Base-by-base conservation (phyloP, 2,797 vertebrate species). In the Sciurus carolinensis region DNA sequence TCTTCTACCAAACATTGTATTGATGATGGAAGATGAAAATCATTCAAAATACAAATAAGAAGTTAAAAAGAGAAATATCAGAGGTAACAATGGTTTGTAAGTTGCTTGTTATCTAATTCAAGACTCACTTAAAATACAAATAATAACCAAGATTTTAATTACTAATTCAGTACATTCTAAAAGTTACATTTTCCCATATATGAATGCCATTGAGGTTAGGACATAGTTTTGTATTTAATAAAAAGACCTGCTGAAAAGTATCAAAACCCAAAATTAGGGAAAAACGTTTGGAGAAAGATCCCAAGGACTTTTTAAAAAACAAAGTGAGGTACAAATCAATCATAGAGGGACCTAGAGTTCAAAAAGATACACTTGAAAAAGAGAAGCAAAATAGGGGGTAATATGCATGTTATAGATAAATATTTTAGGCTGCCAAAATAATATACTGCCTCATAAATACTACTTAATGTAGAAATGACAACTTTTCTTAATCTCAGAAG, bases 211-310 rank as follows among this genome's bases (percentile, higher is more conserved):
- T 39, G 39, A 90, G 36, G 3, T 20, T 94, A 94, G 26, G 71
- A 52, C n/a, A 76, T 30, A 87, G 2, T 95, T 94, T 76, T 44
- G 30, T 71, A 91, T 85, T 95, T 73, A 82, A 91, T 0, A 0
- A 75, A 95, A 92, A 95, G 64, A 81, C 33, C 75, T 88, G 59
- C 71, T 66, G 39, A 76, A 90, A 96, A 94, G 86, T 97, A 96
- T 66, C 3, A 81, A 76, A 87, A 73, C 22, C 2, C 17, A 82
- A 81, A 91, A 64, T 83, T 4, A 26, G 6, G 20, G 1, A 30
- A 44, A 52, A 52, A 77, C 26, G 5, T 47, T 92, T 76, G 94
- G 20, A 89, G 39, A 93, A 3, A 94, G 28, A 73, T 24, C 6
- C 54, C 8, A 20, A 52, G 57, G 89, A 75, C 28, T 47, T 44